Conservation (phyloP, 2,113 vertebrate species). For the Albula goreensis region DNA sequence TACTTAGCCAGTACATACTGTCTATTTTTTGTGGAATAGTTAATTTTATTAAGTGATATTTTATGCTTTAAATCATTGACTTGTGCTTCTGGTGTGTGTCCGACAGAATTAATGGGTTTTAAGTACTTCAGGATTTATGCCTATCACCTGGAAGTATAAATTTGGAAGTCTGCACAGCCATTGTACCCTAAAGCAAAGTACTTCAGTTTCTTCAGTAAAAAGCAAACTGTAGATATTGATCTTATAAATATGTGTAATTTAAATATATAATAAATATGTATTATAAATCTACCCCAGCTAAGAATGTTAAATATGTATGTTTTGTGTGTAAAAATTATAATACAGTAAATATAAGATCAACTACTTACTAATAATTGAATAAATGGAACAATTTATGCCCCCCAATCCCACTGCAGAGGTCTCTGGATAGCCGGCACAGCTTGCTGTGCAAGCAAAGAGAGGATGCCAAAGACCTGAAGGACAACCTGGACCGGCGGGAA, state of each 20-base stretch:
- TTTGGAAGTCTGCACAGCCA: not conserved
- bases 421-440: constrained; percentile 78
- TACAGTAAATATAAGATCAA: too few relatives aligned
- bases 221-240: not conserved
- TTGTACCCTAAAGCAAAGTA: not conserved
- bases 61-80: too few relatives aligned
- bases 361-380: too few relatives aligned
- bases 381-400: too few relatives aligned
- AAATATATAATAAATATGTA: not conserved
- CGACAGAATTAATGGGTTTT: too few relatives aligned
- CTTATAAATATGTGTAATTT: not conserved
- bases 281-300: not conserved
- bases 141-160: not conserved
- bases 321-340: too few relatives aligned
- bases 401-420: constrained; percentile 66
- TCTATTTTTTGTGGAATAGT: too few relatives aligned
- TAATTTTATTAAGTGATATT: too few relatives aligned
- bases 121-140: too few relatives aligned
- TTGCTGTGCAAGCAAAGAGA: constrained; percentile 85
- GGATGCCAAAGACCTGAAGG: constrained; percentile 90
- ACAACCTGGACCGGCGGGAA: constrained; percentile 88
- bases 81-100: too few relatives aligned
- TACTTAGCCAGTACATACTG: too few relatives aligned
- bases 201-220: not conserved
- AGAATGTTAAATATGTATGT: too few relatives aligned